Evolutionary conservation across 1,140 invertebrate species (phyloP), one percentile per base, ranked within the genome.

Genomic region (Contarinia nasturtii): DNA sequence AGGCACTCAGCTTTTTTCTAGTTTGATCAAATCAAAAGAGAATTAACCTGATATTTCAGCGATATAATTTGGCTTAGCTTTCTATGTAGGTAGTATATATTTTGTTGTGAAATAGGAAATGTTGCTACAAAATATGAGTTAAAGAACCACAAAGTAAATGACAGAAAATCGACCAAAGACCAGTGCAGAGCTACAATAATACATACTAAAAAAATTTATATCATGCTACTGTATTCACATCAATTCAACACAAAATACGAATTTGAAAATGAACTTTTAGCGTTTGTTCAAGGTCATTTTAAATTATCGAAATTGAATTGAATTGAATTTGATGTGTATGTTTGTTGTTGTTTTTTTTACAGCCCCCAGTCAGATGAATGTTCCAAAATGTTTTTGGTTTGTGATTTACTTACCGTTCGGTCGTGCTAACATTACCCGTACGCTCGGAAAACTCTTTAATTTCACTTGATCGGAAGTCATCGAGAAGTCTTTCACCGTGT

Each of bases 381-480:
- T n/a, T n/a, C n/a, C n/a, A n/a, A n/a, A n/a, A n/a, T n/a, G n/a
- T n/a, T n/a, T n/a, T n/a, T n/a, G n/a, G n/a, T n/a, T n/a, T n/a
- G n/a, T n/a, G n/a, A 51, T 37, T 40, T 34, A 54, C 48, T 51
- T 67, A 87, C 83, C 87, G 84, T 69, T 95, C 88, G 50, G 95
- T 81, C 46, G 89, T 82, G 49, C 88, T 81, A 43, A 94, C 85
- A 70, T 95, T 93, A 54, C 87, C 85, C 47, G 79, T 79, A 64
- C 82, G 72, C 58, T 73, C 71, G 44, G 65, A 71, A 55, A 72
- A 69, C 58, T 60, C 57, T 65, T 69, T 64, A 2, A 7, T 21
- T 57, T 67, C 57, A 65, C 67, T 64, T 18, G 67, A 67, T 54
- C 74, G 67, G 40, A 82, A 80, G 54, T 78, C 78, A 50, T 75